These are phyloP conservation scores for Argyrosomus regius DNA, from an alignment of 2,797 vertebrate genomes.

Conservation along the genomic window DNA sequence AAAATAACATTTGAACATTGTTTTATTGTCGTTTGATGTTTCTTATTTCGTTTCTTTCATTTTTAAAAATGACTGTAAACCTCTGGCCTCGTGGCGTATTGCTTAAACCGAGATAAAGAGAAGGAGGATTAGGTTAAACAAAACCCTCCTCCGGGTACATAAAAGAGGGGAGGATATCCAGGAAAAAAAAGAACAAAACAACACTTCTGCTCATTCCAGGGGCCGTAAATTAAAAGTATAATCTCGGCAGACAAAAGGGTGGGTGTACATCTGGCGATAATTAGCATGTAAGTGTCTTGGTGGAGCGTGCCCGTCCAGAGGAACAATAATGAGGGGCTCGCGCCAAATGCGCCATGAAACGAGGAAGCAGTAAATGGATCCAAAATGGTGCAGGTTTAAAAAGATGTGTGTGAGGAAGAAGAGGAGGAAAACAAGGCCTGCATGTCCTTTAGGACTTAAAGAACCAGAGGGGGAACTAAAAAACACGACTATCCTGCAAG, in stretches of 20 bases:
- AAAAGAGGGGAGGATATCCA: conserved; percentile 32
- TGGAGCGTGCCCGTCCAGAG: conserved; percentile 58
- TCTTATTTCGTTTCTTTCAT: background rate
- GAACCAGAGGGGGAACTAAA: background rate
- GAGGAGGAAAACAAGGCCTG: background rate
- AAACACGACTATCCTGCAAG: too few species aligned
- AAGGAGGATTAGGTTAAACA: conserved; percentile 43
- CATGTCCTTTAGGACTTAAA: background rate
- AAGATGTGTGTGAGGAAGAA: background rate
- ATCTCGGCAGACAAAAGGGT: conserved; percentile 71
- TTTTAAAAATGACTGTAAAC: background rate
- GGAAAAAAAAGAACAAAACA: conserved; percentile 45
- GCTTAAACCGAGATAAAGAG: background rate
- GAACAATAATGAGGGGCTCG: conserved; percentile 48
- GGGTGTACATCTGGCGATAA: conserved; percentile 84
- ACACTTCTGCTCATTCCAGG: conserved; percentile 64
- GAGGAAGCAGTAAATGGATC: conserved; percentile 31
- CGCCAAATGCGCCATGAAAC: conserved; percentile 71
- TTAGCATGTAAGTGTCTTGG: conserved; percentile 81
- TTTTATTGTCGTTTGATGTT: background rate
- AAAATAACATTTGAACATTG: background rate
- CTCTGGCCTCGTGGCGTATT: background rate
- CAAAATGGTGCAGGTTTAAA: background rate
- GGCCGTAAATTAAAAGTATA: conserved; percentile 74
- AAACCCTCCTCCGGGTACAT: conserved; percentile 32